Evolutionary conservation across 2,888 invertebrate genomes (phyloP), one percentile per base, ranked within the genome.

Genomic region (Lithodes maja): DNA sequence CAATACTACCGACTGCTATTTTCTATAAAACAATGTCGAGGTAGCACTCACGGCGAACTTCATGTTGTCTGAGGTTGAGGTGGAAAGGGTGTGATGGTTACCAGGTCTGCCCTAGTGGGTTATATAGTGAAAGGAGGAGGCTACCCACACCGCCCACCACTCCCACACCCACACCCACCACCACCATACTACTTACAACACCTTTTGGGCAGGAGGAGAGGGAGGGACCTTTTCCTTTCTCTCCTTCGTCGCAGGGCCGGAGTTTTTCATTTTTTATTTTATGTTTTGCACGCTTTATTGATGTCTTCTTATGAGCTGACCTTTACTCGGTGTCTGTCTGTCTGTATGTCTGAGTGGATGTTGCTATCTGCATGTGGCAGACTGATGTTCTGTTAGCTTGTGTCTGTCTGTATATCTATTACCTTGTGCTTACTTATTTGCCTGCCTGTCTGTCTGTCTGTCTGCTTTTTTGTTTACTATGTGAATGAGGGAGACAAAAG

Each of bases 101-200:
- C 12, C 7, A 61, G 61, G 61, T 61, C 61, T 7, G 61, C 7
- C 12, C 12, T 5, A 12, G 12, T 7, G 61, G 5, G 61, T 61
- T 61, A 61, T 61, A 61, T 61, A 61, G 61, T 12, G 61, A 61
- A 61, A 12, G 61, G 61, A 5, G 12, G 61, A 74, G 74, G 17
- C 74, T n/a, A 75, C 3, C 52, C 84, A 1, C 53, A 84, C 53
- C 71, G 53, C 71, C 74, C 53, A 75, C 3, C 52, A 71, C 5
- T 17, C 71, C 53, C 71, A 74, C 71, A 69, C 83, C 71, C 53
- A 75, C 3, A 53, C 84, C 5, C 53, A 84, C 53, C 71, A 74
- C 71, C 74, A 74, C 53, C n/a, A 5, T 3, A 3, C 74, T 17
- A 7, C 5, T n/a, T 33, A 74, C 74, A 17, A 74, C 74, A 74